phyloP scores from a whole-genome alignment of 2,888 invertebrate genomes.

The Halictus quadricinctus region DNA sequence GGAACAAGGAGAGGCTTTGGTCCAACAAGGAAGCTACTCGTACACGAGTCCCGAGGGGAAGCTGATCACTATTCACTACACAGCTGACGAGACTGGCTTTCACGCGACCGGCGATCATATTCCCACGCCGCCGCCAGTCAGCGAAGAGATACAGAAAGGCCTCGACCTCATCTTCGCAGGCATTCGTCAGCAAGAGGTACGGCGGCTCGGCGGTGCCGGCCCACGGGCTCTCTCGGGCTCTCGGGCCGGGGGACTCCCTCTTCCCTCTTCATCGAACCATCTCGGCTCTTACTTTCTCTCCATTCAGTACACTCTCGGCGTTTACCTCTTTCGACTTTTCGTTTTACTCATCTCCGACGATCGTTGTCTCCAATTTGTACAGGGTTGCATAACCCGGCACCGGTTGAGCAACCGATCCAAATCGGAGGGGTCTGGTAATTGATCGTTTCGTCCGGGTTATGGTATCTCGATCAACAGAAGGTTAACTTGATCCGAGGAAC shows the following conservation, averaged over 20 bases:
- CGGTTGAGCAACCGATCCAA: background rate
- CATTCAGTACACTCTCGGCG: background rate
- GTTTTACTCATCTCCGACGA: background rate
- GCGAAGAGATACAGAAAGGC: conserved; percentile 93
- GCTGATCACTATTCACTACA: conserved; percentile 89
- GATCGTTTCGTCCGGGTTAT: background rate
- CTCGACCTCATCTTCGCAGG: conserved; percentile 93
- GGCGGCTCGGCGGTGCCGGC: conserved; percentile 7
- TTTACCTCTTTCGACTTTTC: background rate
- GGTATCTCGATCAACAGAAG: background rate
- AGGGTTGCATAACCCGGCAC: background rate
- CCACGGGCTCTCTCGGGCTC: conserved; percentile 50
- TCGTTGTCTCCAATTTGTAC: background rate
- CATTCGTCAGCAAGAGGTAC: conserved; percentile 87
- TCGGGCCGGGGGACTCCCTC: background rate
- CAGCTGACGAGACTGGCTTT: conserved; percentile 93
- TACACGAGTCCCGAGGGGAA: conserved; percentile 92
- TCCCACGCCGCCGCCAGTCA: conserved; percentile 92
- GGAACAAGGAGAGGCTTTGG: conserved; percentile 87
- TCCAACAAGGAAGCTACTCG: conserved; percentile 90
- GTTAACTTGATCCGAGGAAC: background rate
- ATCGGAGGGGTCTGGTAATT: background rate
- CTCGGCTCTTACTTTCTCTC: conserved; percentile 23
- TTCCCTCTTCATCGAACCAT: conserved; percentile 21
- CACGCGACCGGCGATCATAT: conserved; percentile 91